Evolutionary conservation across 2,888 invertebrate genomes (phyloP), one percentile per base, ranked within the genome.

Genomic region (Eustalomyia histrio): DNA sequence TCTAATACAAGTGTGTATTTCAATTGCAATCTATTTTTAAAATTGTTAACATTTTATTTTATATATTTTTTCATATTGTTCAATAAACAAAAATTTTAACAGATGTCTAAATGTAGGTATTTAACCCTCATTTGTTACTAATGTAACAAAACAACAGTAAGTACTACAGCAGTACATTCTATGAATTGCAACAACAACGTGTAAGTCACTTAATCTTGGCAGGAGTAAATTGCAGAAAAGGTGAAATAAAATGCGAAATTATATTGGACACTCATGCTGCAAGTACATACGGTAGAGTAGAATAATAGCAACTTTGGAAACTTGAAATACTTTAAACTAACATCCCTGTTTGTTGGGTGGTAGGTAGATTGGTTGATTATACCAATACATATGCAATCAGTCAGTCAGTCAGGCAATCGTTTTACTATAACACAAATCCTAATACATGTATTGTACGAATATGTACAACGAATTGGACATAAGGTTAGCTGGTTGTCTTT

Each of bases 71-170:
- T 67, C 29, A 50, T 58, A 21, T 65, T 71, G 39, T 81, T 81
- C 69, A 68, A 74, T 81, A 80, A 76, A 73, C 84, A 85, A 84
- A 84, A 87, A 88, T 87, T 73, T 74, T 64, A 83, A 76, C 88
- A 88, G 89, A 88, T 88, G 88, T 86, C 84, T 88, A 88, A 88
- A 88, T 84, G 86, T 78, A 74, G 75, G 83, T 85, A 85, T 86
- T 87, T 87, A 89, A 88, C 87, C 87, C 88, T 87, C 87, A 87
- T 86, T 87, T 83, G 72, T 76, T 83, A 53, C 82, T 87, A 86
- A 74, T 71, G 58, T 53, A 47, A 33, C 43, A 64, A 63, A 57
- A 55, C 35, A 39, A 52, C 67, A 55, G 7, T 29, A 39, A 65
- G 21, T 24, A 55, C n/a, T n/a, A 58, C 0, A 6, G 14, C 2